Evolutionary conservation across 2,888 invertebrate species (phyloP), one percentile per base, ranked within the genome.

Genomic region (Autographa gamma): DNA sequence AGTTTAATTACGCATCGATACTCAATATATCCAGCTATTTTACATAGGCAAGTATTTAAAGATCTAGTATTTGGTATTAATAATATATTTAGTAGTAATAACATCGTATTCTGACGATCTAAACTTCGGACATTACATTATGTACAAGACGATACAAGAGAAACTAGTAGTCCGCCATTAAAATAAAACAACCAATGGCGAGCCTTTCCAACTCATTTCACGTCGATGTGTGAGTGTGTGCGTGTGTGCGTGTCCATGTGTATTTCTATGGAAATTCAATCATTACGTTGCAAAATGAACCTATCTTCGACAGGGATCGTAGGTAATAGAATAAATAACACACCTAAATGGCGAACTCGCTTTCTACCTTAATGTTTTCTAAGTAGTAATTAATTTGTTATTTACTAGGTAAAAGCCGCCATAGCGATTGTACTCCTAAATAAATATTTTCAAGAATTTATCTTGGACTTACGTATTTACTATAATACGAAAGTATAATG

Each of bases 181-280:
- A 19, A 77, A 63, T 60, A 60, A 54, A 71, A 64, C 11, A 0
- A 59, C n/a, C 64, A 58, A 54, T 60, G 66, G 31, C 25, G 31
- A 66, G 63, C 65, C 41, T 69, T 65, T 32, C 34, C 18, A 68
- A 59, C 61, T n/a, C 52, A 71, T 72, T 64, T 69, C 25, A 19
- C 32, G 11, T 31, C 64, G 32, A 61, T 74, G 54, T n/a, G 25
- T 60, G 67, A 64, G 68, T 73, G 76, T 54, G n/a, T 38, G 48
- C n/a, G 68, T 73, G 76, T 54, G n/a, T 38, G 48, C n/a, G 5
- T 7, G n/a, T 6, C 16, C 48, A n/a, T n/a, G n/a, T n/a, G n/a
- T 48, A n/a, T n/a, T 5, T 48, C 68, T 19, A 75, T 77, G 60
- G 77, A 77, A 81, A 73, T 63, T 60, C 67, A 71, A 73, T 77